Evolutionary conservation across 2,888 invertebrate genomes (phyloP), one percentile per base, ranked within the genome.

Genomic region (Xestia rhomboidea): DNA sequence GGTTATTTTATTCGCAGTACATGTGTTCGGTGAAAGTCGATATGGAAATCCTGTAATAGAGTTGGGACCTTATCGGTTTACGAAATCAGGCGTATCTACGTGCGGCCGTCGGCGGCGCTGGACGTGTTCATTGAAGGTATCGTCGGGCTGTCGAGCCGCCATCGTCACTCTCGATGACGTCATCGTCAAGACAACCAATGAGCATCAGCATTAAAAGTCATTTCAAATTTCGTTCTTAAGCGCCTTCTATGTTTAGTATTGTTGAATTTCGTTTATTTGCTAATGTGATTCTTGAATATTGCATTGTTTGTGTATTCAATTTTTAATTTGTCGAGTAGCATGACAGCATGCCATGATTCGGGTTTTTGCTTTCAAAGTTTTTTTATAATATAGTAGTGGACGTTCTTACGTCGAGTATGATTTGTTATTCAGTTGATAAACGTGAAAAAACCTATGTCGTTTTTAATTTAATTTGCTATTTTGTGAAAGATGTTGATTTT

Each of bases 21-120:
- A 90, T n/a, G 79, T 87, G 34, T 90, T 90, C 74, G 88, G 85
- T 27, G 88, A 73, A 41, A 91, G 88, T 8, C 88, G 82, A 1
- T 72, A 70, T 34, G 93, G 93, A 1, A 93, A 92, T 68, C 91
- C 89, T 6, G 89, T 92, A 7, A 89, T 94, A 21, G 57, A 89
- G 21, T 49, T 91, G 38, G 90, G 92, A 6, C 76, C 76, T 7
- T 86, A 93, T 80, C 89, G 93, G 0, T 94, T 90, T 81, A 90
- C 91, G 68, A 86, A 89, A 18, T 85, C 87, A n/a, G 24, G 11
- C 7, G 15, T 51, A 4, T 80, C 74, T 2, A 0, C 51, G 51
- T 11, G 24, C 24, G 51, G 51, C 24, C 51, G 51, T 24, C 51
- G 51, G 51, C 24, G 82, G 4, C 84, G 92, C 0, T 94, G 93